Percentiles rank a stretch among this genome's conserved stretches.
These are phyloP conservation scores for Eolophus roseicapilla DNA, from an alignment of 2,113 vertebrate species.

Conservation along the genomic window DNA sequence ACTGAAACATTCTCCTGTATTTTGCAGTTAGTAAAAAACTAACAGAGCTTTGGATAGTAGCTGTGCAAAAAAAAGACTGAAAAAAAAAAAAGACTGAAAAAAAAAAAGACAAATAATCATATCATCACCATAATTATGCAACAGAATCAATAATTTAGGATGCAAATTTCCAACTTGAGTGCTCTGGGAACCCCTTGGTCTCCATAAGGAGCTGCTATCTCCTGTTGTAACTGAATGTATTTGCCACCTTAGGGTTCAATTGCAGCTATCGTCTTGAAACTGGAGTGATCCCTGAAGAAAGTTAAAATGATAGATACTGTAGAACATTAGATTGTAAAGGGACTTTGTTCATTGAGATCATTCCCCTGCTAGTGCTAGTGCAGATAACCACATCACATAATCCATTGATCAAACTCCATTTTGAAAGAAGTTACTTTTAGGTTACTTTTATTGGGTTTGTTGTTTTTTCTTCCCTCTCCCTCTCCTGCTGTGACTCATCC, in stretches of 20 bases:
- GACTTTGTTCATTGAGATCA: conserved; percentile 1
- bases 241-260: conserved; percentile 7
- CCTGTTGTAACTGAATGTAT: not conserved
- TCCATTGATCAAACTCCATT: conserved; percentile 14
- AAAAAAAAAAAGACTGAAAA: not conserved
- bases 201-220: not conserved
- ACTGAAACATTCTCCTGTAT: not conserved
- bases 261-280: conserved; percentile 16
- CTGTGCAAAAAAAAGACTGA: not conserved
- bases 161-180: not conserved
- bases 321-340: not conserved
- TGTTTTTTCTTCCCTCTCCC: not conserved
- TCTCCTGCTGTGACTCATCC: not conserved
- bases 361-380: conserved; percentile 19
- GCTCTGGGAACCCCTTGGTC: not conserved
- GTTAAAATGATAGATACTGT: not conserved
- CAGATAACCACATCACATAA: not conserved
- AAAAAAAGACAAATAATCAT: not conserved
- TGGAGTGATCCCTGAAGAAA: conserved; percentile 26
- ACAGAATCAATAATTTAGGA: not conserved
- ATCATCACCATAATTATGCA: not conserved
- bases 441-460: not conserved
- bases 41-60: not conserved
- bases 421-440: not conserved
- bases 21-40: not conserved